Evolutionary conservation across 1,140 invertebrate genomes (phyloP).

Genomic region (Wiebesia pumilae): DNA sequence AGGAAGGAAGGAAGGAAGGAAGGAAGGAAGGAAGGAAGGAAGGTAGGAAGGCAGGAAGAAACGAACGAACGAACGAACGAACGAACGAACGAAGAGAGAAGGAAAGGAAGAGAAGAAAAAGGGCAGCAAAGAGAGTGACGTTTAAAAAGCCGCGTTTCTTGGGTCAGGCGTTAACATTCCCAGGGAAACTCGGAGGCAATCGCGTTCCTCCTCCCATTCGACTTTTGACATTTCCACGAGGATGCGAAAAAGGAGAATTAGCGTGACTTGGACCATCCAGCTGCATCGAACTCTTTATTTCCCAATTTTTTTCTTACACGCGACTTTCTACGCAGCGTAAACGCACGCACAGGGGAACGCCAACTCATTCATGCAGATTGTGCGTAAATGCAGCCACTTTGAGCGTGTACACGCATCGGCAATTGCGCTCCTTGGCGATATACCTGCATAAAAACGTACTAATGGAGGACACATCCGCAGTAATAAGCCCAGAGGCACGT

Average conservation of each 20-base stretch:
- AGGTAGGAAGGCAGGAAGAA: background rate
- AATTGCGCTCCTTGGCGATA: background rate
- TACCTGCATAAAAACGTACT: background rate
- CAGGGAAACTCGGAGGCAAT: slow-evolving; percentile 24
- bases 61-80: background rate
- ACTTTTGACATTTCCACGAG: slow-evolving; percentile 51
- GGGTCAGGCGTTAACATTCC: slow-evolving; percentile 44
- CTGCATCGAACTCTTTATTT: background rate
- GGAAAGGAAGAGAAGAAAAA: slow-evolving; percentile 10
- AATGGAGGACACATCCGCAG: background rate
- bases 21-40: slow-evolving; percentile 4
- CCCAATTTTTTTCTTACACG: no score
- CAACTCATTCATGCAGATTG: background rate
- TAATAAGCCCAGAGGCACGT: background rate
- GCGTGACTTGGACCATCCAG: background rate
- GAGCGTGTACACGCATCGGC: background rate
- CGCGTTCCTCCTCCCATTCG: slow-evolving; percentile 30
- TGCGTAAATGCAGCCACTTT: background rate
- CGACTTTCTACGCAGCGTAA: background rate
- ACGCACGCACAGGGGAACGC: background rate
- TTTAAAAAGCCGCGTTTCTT: slow-evolving; percentile 38
- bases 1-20: slow-evolving; percentile 2
- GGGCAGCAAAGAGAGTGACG: slow-evolving; percentile 34
- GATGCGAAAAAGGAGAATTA: background rate
- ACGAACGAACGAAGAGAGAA: background rate